Evolutionary conservation across 2,797 vertebrate genomes (phyloP), one percentile per base, ranked within the genome.

Genomic region (Podarcis lilfordi): DNA sequence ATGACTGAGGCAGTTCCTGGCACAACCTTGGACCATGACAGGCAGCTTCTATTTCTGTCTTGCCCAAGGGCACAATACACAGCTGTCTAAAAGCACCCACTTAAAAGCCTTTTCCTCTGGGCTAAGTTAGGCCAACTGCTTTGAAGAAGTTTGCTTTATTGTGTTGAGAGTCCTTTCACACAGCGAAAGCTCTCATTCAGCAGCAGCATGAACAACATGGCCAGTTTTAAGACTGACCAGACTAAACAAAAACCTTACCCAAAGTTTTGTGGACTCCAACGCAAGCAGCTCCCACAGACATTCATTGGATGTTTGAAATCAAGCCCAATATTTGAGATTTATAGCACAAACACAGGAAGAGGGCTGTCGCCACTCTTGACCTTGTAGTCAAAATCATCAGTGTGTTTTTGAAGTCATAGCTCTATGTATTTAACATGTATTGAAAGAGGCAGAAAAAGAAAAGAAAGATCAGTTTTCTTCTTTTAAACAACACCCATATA

Each of bases 181-280:
- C 5, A 10, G 32, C 45, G n/a, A 27, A 72, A 50, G n/a, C n/a
- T 35, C 43, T 77, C 89, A 86, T 40, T 88, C 17, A 74, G 69
- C 79, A 90, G 82, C 77, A 64, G 78, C 80, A 4, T 4, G 50
- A 55, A 13, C 50, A 55, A 55, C 50, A 55, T 55, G 50, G 50
- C 87, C 86, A 40, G 87, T 87, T 82, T 78, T 55, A 55, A 69
- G 35, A 89, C 83, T 40, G 85, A 21, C 19, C 75, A 84, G 88
- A 71, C 84, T 66, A 88, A 92, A 92, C 66, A 66, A 91, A 88
- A 75, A 43, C 69, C 23, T 74, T 69, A 15, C 50, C 10, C 87
- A 90, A 88, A 92, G 89, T 40, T 78, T 74, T 82, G 71, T 17
- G 87, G n/a, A 76, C 85, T 61, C 19, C 80, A 92, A 55, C 13